Base-by-base conservation (phyloP, 2,113 vertebrate species). In the Potamarius usumacintae region DNA sequence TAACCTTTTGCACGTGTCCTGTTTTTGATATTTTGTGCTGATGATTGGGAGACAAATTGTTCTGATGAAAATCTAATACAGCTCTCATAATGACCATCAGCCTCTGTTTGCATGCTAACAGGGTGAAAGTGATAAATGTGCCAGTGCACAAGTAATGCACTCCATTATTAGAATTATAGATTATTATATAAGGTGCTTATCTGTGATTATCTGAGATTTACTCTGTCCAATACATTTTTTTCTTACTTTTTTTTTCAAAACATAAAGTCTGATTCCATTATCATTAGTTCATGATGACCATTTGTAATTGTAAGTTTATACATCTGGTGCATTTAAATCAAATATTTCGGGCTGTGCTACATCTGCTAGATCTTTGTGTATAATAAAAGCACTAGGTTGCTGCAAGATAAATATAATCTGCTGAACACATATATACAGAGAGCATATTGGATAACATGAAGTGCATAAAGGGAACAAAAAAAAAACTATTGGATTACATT, bases 91-190 rank as follows among this genome's bases (percentile, higher is more conserved):
- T 71, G 71, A 67, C 72, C 34, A 12, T 53, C 53, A 58, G 52
- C 12, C 52, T 60, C 62, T 58, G 52, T 83, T 81, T 88, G 58
- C 78, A 69, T 42, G 58, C 62, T 76, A 81, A 65, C 81, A 84
- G 65, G 81, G 79, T 84, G n/a, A 58, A 58, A 69, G 79, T 76
- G 15, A 88, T 86, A 71, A 80, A 88, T 60, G 85, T 34, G 18
- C 11, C 52, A 69, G 53, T 76, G 53, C 12, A 42, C 7, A 57
- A 15, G 52, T 9, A 83, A n/a, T 91, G 52, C 74, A 58, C 77
- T 85, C 55, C 55, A 53, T 57, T 60, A 42, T 91, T 84, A 86
- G 80, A 48, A 60, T 74, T 82, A 62, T 83, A n/a, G n/a, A 34
- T 85, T 83, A 34, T 76, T n/a, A 52, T 34, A 42, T 25, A 14